Conservation (phyloP, 1,140 invertebrate genomes). For the Brachionus paranguensis region DNA sequence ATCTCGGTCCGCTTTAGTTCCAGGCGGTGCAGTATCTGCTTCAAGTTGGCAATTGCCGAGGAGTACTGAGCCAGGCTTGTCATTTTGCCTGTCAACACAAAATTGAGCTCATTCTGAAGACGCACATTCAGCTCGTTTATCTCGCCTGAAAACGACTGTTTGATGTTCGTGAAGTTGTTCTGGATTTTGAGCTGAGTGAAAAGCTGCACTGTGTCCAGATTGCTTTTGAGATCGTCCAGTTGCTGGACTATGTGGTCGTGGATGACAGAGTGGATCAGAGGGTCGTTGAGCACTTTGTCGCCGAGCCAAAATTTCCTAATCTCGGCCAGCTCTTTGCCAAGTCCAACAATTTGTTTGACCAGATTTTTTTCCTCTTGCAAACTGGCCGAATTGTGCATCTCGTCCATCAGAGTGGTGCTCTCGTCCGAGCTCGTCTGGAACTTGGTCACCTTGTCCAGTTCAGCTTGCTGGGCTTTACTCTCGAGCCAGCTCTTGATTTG, state of each 20-base stretch:
- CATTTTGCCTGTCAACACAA: neutral
- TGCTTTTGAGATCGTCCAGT: neutral
- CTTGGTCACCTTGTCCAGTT: neutral
- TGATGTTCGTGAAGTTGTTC: neutral
- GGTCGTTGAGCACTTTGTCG: neutral
- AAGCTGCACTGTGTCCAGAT: neutral
- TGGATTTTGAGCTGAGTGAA: slow-evolving; percentile 6
- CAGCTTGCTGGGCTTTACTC: neutral
- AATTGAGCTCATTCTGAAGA: neutral
- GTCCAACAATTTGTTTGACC: neutral
- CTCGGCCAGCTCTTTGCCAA: neutral
- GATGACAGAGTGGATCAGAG: neutral
- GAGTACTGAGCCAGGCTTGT: neutral
- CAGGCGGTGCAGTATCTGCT: neutral
- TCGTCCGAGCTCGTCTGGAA: neutral
- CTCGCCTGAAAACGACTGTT: neutral
- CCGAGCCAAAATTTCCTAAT: neutral
- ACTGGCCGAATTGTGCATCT: neutral
- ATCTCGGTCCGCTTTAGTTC: neutral
- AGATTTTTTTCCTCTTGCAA: slow-evolving; percentile 1
- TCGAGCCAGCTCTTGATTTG: neutral
- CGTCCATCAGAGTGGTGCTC: neutral
- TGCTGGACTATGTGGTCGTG: neutral
- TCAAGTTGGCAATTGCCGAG: neutral
- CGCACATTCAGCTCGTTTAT: neutral